A percentile compares a stretch with the other conserved stretches of the same genome.
Conservation (phyloP, 2,888 invertebrate species). For the Sussaba pulchella region DNA sequence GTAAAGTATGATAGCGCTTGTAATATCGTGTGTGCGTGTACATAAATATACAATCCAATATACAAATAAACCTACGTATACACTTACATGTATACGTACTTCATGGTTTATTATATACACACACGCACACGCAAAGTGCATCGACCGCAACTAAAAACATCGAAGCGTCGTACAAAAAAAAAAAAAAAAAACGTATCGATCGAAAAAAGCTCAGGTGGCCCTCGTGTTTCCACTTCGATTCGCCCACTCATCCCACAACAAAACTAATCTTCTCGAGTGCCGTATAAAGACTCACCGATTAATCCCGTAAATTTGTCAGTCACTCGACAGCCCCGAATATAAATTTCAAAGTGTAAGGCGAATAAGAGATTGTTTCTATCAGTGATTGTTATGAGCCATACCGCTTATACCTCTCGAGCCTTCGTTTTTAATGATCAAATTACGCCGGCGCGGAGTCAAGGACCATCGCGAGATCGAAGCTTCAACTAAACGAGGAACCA, state of each 20-base stretch:
- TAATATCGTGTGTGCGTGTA: slow-evolving; percentile 6
- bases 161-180: slow-evolving; percentile 57
- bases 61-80: too few species aligned
- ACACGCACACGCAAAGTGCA: slow-evolving; percentile 28
- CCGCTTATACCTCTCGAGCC: not conserved
- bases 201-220: slow-evolving; percentile 37
- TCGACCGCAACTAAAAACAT: slow-evolving; percentile 51
- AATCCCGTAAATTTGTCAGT: not conserved
- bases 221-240: slow-evolving; percentile 52
- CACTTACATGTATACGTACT: not conserved
- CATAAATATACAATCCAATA: too few species aligned
- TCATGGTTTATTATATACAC: not conserved
- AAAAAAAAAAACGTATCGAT: slow-evolving; percentile 47
- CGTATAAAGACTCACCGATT: not conserved
- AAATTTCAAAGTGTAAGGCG: not conserved
- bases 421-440: slow-evolving; percentile 24
- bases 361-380: not conserved
- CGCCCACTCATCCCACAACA: not conserved
- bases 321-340: not conserved
- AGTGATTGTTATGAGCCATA: slow-evolving; percentile 7
- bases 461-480: slow-evolving; percentile 34
- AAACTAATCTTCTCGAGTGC: slow-evolving; percentile 9
- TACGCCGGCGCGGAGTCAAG: not conserved
- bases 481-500: slow-evolving; percentile 36
- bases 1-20: slow-evolving; percentile 23